Percentiles rank a stretch among this genome's conserved stretches.
Evolutionary conservation across 1,140 invertebrate species (phyloP).

Genomic region (Dinoponera quadriceps): DNA sequence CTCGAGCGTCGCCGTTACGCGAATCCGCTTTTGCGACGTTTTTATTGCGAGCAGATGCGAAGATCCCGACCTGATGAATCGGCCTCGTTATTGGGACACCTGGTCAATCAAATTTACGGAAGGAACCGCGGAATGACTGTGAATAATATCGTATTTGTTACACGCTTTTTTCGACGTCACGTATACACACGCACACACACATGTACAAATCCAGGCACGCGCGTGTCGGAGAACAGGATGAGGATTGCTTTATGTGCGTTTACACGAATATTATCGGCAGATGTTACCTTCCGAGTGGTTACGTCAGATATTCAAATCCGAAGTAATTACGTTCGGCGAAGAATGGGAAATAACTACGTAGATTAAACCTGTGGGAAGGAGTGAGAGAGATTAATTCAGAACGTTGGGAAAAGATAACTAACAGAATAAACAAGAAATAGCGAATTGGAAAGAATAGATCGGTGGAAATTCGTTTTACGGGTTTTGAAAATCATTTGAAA

Average conservation of each 20-base stretch:
- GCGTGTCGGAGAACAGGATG: background rate
- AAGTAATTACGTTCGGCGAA: constrained; percentile 6
- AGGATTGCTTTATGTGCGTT: background rate
- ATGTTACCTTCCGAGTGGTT: constrained; percentile 12
- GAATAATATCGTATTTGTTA: constrained; percentile 11
- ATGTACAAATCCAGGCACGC: background rate
- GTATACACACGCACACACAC: background rate
- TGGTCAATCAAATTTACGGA: background rate
- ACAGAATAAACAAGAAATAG: too few relatives aligned
- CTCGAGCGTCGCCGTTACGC: background rate
- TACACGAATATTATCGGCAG: background rate
- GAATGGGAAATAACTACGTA: constrained; percentile 4
- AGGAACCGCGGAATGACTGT: background rate
- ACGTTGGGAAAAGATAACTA: background rate
- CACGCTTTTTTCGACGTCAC: background rate
- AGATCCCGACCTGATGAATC: background rate
- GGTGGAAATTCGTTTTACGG: too few relatives aligned
- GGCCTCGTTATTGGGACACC: background rate
- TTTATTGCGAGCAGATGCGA: background rate
- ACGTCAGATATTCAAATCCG: constrained; percentile 41
- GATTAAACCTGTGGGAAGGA: background rate
- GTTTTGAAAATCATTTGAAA: too few relatives aligned
- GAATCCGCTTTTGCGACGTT: background rate
- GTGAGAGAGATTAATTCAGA: background rate
- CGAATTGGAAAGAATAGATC: too few relatives aligned